phyloP scores from a whole-genome alignment of 2,113 vertebrate species.

The Odontesthes bonariensis region DNA sequence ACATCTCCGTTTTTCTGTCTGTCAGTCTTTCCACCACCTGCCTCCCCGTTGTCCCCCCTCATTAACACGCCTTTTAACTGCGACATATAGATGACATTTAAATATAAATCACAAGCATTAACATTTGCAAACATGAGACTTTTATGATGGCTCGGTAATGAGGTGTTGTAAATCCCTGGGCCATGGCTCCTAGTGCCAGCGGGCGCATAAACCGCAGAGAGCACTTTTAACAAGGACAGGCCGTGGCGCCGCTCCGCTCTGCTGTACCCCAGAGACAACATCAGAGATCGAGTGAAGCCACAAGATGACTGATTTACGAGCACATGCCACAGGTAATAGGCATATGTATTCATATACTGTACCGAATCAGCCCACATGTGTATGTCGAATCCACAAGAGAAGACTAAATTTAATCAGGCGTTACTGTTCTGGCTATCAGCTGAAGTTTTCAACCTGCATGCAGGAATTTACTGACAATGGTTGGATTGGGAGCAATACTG shows the following conservation, averaged over 20 bases:
- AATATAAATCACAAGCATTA: conserved; percentile 72
- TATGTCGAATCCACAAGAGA: neutral
- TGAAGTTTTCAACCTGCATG: neutral
- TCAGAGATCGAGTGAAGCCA: conserved; percentile 18
- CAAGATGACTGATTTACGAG: conserved; percentile 27
- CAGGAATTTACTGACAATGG: neutral
- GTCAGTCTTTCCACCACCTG: conserved; percentile 3
- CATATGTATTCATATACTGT: conserved; percentile 10
- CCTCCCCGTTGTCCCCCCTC: conserved; percentile 22
- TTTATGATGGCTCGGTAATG: conserved; percentile 72
- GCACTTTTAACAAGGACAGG: conserved; percentile 67
- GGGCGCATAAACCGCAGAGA: conserved; percentile 61
- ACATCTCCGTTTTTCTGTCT: conserved; percentile 18
- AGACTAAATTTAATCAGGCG: neutral
- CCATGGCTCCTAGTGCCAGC: conserved; percentile 51
- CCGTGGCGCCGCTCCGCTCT: conserved; percentile 10
- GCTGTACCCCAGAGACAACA: conserved; percentile 37
- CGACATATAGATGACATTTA: conserved; percentile 69
- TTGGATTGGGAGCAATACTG: neutral
- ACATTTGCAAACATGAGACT: conserved; percentile 73
- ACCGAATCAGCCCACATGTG: conserved; percentile 2
- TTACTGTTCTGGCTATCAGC: neutral
- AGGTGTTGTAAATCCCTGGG: conserved; percentile 69
- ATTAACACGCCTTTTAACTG: conserved; percentile 64
- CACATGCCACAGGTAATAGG: conserved; percentile 15